Base-by-base conservation (phyloP, 1,140 invertebrate species). In the Galleria mellonella region DNA sequence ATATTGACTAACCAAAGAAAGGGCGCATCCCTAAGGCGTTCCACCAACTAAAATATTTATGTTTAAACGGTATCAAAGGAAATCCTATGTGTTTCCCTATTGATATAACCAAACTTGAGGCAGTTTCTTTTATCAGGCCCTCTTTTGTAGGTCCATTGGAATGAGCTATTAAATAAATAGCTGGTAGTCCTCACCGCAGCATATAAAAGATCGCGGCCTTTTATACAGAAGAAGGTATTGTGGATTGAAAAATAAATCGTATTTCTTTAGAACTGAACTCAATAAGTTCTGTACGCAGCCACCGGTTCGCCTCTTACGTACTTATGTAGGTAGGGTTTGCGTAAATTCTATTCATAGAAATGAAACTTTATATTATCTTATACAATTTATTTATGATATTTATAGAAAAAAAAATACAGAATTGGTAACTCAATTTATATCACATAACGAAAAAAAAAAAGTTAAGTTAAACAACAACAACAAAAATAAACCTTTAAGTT, bases 141-240 rank as follows among this genome's bases (percentile, higher is more conserved):
- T 23, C 17, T 38, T 44, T 56, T 51, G 47, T 40, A 37, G 44
- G 37, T 47, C 17, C 17, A 23, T 43, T 9, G 11, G 27, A 45
- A 42, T 51, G 35, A 43, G 41, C 45, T 56, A 51, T 51, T 51
- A 52, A 45, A 52, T 56, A 52, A 56, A 56, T 51, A 35, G 46
- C 41, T 35, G 28, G 31, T 52, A 35, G 44, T 15, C 45, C 31
- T 31, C 14, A 13, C 17, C 17, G 17, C 17, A 23, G 2, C 32
- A 31, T 17, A 29, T 43, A 40, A 44, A 43, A 44, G 47, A 39
- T 36, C 15, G 43, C 36, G 36, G 43, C 45, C 51, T 46, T 53
- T 37, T 41, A 14, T 27, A 15, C 31, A 6, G 31, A 31, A n/a
- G 28, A 40, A 32, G 42, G 32, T 42, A 13, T 49, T 29, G 15